Conservation (phyloP, 1,140 invertebrate genomes). For the Caenorhabditis tropicalis region DNA sequence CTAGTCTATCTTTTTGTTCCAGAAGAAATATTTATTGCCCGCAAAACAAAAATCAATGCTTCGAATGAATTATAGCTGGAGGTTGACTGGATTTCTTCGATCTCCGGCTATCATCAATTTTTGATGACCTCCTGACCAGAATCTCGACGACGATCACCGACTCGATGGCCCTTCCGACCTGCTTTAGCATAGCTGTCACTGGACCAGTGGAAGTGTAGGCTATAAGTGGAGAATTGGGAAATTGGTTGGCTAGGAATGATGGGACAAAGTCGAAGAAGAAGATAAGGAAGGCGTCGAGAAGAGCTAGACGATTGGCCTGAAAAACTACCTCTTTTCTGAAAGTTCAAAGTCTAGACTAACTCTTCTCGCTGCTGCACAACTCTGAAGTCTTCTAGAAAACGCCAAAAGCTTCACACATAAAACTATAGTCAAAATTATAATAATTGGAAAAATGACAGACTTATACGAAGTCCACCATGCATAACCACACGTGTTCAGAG, state of each 20-base stretch:
- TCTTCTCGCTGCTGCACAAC: neutral
- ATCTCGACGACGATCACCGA: neutral
- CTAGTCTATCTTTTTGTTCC: too few relatives aligned
- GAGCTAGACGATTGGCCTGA: slow-evolving; percentile 10
- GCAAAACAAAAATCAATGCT: neutral
- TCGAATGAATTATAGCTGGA: neutral
- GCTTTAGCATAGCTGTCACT: neutral
- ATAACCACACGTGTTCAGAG: neutral
- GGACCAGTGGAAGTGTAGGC: neutral
- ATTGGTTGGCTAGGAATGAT: neutral
- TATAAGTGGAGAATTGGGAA: slow-evolving; percentile 5
- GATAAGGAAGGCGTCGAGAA: neutral
- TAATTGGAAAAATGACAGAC: neutral
- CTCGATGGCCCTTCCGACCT: neutral
- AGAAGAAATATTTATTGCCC: too few relatives aligned
- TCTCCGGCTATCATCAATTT: neutral
- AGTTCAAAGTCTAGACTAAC: neutral
- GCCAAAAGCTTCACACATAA: neutral
- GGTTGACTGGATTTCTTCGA: neutral
- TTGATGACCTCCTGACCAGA: neutral
- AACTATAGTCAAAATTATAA: neutral
- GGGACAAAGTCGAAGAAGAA: slow-evolving; percentile 19
- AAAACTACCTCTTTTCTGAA: neutral
- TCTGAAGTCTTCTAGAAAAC: neutral
- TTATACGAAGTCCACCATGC: slow-evolving; percentile 20